Base-by-base conservation (phyloP, 2,888 invertebrate genomes). In the Acleris cristana region DNA sequence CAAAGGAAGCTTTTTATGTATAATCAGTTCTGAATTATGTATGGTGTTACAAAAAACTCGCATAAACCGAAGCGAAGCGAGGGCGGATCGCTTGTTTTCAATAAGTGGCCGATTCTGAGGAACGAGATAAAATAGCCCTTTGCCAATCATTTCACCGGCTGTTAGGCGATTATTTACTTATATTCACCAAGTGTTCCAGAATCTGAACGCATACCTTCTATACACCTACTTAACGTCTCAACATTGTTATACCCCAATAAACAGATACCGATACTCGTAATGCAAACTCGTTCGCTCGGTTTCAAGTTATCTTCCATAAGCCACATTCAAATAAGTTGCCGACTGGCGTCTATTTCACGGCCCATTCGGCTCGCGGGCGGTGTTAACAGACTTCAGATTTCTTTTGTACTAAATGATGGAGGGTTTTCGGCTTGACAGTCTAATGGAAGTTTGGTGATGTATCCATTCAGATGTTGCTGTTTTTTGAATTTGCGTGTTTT, bases 271-370 rank as follows among this genome's bases (percentile, higher is more conserved):
- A 45, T 45, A 18, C 48, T 8, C n/a, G 21, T 52, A 55, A 44
- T 55, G 19, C 55, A 7, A 19, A 40, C 19, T 55, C 18, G 7
- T 40, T 55, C 55, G 10, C 16, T 12, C 4, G 23, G 23, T 52
- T 21, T 52, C 52, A 48, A 48, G 23, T n/a, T 54, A 54, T 8
- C 23, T 30, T 26, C 30, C 16, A 6, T 18, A 30, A n/a, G 16
- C 45, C 57, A 40, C 26, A 57, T 57, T 57, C 23, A 40, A 57
- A 45, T 44, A 45, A 45, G 45, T 57, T 45, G 57, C 57, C 45
- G 57, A 45, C 26, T 23, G 57, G 23, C 53, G 23, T 45, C 26
- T 57, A n/a, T 57, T 57, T 57, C 57, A n/a, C 53, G 53, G n/a
- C 26, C 26, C 53, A 45, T 45, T 57, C 23, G 40, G 45, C 26